A percentile compares a stretch with the other conserved stretches of the same genome.
Conservation (phyloP, 2,113 vertebrate species). For the Peromyscus polionotus region DNA sequence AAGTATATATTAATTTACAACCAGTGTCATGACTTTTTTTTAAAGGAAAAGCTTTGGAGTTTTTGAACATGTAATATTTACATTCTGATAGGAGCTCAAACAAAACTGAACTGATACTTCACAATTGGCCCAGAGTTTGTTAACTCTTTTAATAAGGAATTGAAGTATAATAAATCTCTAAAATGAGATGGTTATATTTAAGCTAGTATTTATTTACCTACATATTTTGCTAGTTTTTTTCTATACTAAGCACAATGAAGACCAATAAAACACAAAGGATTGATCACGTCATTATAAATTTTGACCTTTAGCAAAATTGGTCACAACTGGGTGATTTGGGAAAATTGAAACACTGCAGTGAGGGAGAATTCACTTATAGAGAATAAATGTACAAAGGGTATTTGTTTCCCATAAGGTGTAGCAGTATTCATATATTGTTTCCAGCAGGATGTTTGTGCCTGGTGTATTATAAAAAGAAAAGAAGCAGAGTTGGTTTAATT, state of each 20-base stretch:
- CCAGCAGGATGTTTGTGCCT: rapidly evolving
- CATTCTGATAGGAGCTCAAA: background rate
- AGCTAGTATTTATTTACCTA: background rate
- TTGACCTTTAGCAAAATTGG: background rate
- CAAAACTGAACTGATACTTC: background rate
- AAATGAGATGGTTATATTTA: background rate
- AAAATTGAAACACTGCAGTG: background rate
- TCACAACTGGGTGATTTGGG: background rate
- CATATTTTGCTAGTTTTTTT: background rate
- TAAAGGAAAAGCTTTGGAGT: background rate
- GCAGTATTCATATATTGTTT: background rate
- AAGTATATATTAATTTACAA: background rate
- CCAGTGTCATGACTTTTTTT: background rate
- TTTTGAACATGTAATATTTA: background rate
- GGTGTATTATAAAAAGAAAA: background rate
- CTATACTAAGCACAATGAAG: background rate
- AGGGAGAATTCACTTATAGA: background rate
- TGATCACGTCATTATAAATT: background rate
- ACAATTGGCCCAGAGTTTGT: background rate
- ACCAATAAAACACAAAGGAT: background rate
- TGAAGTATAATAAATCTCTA: background rate
- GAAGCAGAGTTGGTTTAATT: background rate
- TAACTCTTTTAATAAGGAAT: background rate
- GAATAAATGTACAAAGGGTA: background rate
- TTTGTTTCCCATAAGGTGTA: background rate